Evolutionary conservation across 2,888 invertebrate genomes (phyloP).

Genomic region (Kryphioiulus occultus): DNA sequence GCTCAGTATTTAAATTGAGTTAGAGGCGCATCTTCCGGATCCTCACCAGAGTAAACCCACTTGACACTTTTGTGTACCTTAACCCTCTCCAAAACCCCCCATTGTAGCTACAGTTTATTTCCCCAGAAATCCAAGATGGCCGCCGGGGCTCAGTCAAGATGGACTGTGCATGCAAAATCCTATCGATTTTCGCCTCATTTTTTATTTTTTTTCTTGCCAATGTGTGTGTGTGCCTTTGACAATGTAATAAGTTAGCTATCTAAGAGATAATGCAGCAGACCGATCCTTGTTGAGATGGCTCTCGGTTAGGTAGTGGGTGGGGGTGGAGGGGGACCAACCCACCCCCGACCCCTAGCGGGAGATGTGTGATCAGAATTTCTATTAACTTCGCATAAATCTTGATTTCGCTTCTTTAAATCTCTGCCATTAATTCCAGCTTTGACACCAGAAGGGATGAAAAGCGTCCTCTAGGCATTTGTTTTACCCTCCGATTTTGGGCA

Average conservation of each 20-base stretch:
- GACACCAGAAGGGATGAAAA: background rate
- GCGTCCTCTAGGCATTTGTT: background rate
- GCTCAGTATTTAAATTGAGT: background rate
- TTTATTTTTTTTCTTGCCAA: background rate
- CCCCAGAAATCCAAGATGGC: background rate
- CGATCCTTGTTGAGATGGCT: background rate
- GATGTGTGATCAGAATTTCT: background rate
- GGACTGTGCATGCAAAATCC: background rate
- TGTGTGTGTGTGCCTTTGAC: constrained; percentile 4
- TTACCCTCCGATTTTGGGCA: background rate
- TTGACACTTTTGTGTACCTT: constrained; percentile 3
- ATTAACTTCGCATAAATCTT: constrained; percentile 35
- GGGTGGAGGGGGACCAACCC: background rate
- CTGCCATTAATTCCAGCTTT: background rate
- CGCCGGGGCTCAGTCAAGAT: background rate
- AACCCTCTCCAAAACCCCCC: background rate
- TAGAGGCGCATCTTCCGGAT: background rate
- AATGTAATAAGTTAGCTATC: constrained; percentile 31
- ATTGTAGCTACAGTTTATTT: background rate
- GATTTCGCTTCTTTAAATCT: background rate
- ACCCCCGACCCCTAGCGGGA: background rate
- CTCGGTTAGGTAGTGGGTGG: no score
- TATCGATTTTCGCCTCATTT: background rate
- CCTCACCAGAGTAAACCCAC: background rate
- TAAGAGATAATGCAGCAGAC: background rate